These are phyloP conservation scores for Pluvialis apricaria DNA, from an alignment of 2,113 vertebrate genomes.

Conservation along the genomic window DNA sequence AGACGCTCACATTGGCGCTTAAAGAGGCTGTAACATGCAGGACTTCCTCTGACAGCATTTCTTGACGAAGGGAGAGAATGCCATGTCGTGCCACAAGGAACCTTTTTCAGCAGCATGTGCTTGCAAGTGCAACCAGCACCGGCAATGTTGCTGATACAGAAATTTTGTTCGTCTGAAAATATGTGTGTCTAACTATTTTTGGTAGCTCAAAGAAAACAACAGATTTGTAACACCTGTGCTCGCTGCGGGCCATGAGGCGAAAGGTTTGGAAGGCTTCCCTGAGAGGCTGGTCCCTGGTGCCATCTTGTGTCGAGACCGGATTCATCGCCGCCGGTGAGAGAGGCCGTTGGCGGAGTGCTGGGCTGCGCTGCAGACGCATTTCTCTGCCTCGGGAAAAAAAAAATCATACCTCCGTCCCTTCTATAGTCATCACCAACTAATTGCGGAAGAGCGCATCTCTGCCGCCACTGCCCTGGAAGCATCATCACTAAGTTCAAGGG, in stretches of 20 bases:
- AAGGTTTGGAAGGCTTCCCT: neutral
- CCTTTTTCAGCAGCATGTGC: neutral
- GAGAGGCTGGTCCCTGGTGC: conserved; percentile 67
- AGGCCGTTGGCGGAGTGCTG: neutral
- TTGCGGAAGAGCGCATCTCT: neutral
- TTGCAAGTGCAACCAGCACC: neutral
- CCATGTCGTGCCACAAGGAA: fast-evolving
- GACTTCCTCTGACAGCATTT: neutral
- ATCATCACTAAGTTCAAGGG: fast-evolving
- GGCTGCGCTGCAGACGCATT: fast-evolving
- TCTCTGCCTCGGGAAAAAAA: neutral
- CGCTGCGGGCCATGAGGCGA: neutral
- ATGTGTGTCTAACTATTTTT: neutral
- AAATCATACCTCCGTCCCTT: neutral
- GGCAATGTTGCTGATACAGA: neutral
- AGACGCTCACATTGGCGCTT: fast-evolving
- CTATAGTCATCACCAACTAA: neutral
- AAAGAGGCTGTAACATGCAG: neutral
- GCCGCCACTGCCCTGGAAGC: neutral
- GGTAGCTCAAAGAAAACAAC: neutral
- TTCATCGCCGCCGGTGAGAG: neutral
- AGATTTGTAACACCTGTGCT: neutral
- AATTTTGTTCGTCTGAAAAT: neutral
- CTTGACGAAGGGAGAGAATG: neutral
- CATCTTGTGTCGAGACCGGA: conserved; percentile 63